These are phyloP conservation scores for Congeria kusceri DNA, from an alignment of 2,888 invertebrate genomes.

Conservation along the genomic window DNA sequence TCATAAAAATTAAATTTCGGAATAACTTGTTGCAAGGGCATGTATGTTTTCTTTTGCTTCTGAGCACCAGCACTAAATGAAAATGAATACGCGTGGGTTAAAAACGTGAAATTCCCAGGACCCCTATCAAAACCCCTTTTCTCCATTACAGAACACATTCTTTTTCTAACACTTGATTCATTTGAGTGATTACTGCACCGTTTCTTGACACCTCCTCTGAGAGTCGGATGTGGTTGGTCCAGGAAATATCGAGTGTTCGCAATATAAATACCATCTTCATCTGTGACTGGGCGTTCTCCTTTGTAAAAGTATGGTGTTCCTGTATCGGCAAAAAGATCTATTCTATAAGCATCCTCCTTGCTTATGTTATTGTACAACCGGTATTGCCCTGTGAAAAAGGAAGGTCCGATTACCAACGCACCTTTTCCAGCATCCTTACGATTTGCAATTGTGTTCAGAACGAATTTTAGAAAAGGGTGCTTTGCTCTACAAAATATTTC, in stretches of 20 bases:
- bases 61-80: not conserved
- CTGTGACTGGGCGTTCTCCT: conserved; percentile 14
- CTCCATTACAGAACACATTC: conserved; percentile 1
- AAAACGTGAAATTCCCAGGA: not conserved
- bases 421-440: not conserved
- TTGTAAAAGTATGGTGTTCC: conserved; percentile 33
- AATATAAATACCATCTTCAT: conserved; percentile 29
- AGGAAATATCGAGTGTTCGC: conserved; percentile 35
- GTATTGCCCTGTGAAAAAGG: conserved; percentile 23
- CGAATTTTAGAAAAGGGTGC: conserved; percentile 35
- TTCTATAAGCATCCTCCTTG: not conserved
- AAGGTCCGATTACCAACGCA: conserved; percentile 17
- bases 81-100: conserved; percentile 6
- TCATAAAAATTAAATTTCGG: not conserved
- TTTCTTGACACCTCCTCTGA: not conserved
- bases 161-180: not conserved
- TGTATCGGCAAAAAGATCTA: not conserved
- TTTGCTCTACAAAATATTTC: conserved; percentile 28
- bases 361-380: conserved; percentile 17
- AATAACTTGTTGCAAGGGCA: not conserved
- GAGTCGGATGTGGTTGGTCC: conserved; percentile 1
- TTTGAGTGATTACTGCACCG: not conserved
- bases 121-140: not conserved
- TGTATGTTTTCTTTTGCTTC: not conserved
- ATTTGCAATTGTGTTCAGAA: conserved; percentile 15